phyloP scores from a whole-genome alignment of 2,113 vertebrate genomes.

The Pardalotus punctatus region DNA sequence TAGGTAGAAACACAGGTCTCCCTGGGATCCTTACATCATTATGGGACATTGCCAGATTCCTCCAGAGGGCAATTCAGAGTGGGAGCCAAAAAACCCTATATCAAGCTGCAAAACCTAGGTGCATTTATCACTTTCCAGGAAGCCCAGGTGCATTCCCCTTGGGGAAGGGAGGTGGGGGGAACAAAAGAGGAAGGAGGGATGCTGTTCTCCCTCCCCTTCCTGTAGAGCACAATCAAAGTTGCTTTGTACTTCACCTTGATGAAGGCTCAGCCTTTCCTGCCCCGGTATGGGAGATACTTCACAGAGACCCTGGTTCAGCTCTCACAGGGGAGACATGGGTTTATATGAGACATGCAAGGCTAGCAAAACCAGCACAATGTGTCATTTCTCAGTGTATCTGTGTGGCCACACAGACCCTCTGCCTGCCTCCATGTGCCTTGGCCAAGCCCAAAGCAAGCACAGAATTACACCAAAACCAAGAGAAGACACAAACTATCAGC shows the following conservation, averaged over 20 bases:
- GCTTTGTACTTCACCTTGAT: not conserved
- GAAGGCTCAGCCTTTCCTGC: not conserved
- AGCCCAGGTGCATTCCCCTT: not conserved
- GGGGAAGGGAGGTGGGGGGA: accelerated
- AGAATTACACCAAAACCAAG: not conserved
- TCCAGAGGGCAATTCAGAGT: not conserved
- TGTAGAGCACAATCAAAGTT: not conserved
- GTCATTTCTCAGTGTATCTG: accelerated
- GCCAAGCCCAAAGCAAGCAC: not conserved
- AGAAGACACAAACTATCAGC: not conserved
- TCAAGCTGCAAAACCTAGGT: not conserved
- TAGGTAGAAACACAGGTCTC: not conserved
- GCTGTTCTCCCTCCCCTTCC: not conserved
- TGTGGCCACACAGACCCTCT: accelerated
- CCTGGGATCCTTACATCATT: not conserved
- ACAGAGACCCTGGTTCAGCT: accelerated
- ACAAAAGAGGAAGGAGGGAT: not conserved
- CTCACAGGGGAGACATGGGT: not conserved
- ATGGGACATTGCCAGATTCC: not conserved
- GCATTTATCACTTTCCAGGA: not conserved
- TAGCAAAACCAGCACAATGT: not conserved
- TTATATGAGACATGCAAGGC: not conserved
- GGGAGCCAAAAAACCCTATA: not conserved
- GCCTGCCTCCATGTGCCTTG: not conserved
- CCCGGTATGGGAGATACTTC: not conserved